A percentile compares a stretch with the other conserved stretches of the same genome.
Conservation (phyloP, 2,797 vertebrate genomes). For the Prunella strophiata region DNA sequence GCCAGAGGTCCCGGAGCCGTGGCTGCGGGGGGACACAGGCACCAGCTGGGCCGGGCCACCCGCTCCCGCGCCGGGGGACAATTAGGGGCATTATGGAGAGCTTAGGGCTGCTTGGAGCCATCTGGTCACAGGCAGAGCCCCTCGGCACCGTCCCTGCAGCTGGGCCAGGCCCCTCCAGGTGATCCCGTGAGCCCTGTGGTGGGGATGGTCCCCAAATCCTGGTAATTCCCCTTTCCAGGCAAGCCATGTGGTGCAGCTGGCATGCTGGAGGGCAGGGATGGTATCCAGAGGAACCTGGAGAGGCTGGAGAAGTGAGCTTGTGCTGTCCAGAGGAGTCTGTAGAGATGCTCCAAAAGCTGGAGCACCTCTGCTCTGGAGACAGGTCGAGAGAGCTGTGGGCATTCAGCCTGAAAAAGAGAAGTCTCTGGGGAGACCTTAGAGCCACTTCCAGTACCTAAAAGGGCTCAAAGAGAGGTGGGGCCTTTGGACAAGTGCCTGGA, state of each 20-base stretch:
- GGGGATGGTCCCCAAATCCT: not conserved
- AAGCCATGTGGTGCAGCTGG: not conserved
- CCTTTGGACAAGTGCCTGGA: not conserved
- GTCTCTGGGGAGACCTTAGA: not conserved
- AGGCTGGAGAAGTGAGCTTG: not conserved
- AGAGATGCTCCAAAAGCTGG: not conserved
- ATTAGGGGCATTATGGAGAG: slow-evolving; percentile 48
- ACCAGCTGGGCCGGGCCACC: slow-evolving; percentile 30
- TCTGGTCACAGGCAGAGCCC: not conserved
- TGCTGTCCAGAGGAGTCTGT: not conserved
- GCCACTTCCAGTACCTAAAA: not conserved
- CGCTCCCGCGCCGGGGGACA: not conserved
- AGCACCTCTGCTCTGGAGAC: not conserved
- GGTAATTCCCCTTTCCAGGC: not conserved
- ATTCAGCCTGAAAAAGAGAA: not conserved
- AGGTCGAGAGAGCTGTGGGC: not conserved
- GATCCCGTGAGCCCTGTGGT: fast-evolving
- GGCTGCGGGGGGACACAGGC: slow-evolving; percentile 2
- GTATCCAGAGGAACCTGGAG: too few species aligned
- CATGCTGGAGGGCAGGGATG: not conserved
- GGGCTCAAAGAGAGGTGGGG: not conserved
- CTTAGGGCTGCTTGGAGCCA: slow-evolving; percentile 12
- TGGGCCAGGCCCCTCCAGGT: not conserved
- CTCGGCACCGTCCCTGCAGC: not conserved
- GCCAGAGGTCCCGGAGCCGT: not conserved